Conservation (phyloP, 2,888 invertebrate genomes). For the Carabus problematicus region DNA sequence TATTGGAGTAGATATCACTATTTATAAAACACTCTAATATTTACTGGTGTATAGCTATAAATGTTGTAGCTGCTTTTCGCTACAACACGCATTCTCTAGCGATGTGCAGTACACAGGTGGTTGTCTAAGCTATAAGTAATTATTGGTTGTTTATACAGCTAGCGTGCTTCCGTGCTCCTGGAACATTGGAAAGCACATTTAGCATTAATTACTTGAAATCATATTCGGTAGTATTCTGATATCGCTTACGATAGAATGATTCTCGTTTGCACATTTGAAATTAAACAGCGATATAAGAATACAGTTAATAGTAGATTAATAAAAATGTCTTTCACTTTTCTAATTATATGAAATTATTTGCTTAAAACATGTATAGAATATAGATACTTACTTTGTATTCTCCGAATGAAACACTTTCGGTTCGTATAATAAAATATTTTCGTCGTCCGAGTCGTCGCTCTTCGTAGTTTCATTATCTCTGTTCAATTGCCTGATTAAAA, state of each 20-base stretch:
- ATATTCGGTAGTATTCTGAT: too few relatives aligned
- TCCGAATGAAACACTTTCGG: slow-evolving; percentile 29
- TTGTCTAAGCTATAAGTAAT: slow-evolving; percentile 3
- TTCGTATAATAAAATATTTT: slow-evolving; percentile 31
- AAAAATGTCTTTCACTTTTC: neutral
- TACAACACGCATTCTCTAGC: too few relatives aligned
- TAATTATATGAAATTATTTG: neutral
- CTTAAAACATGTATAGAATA: neutral
- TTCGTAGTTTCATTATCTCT: slow-evolving; percentile 32
- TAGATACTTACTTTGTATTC: slow-evolving; percentile 30
- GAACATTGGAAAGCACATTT: slow-evolving; percentile 34
- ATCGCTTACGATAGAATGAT: neutral
- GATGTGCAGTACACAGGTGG: neutral
- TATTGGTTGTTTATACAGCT: slow-evolving; percentile 16
- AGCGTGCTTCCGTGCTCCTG: slow-evolving; percentile 38
- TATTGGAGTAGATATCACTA: too few relatives aligned
- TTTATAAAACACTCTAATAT: too few relatives aligned
- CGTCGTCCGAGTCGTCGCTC: slow-evolving; percentile 30
- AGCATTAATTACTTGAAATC: slow-evolving; percentile 2
- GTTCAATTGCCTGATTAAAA: slow-evolving; percentile 25
- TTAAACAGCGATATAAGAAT: neutral
- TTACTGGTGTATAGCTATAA: too few relatives aligned
- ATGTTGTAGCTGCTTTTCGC: too few relatives aligned
- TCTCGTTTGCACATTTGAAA: neutral
- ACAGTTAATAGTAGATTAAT: too few relatives aligned